Percentiles rank a stretch among this genome's conserved stretches.
Evolutionary conservation across 1,140 invertebrate species (phyloP).

Genomic region (Lordiphosa clarofinis): DNA sequence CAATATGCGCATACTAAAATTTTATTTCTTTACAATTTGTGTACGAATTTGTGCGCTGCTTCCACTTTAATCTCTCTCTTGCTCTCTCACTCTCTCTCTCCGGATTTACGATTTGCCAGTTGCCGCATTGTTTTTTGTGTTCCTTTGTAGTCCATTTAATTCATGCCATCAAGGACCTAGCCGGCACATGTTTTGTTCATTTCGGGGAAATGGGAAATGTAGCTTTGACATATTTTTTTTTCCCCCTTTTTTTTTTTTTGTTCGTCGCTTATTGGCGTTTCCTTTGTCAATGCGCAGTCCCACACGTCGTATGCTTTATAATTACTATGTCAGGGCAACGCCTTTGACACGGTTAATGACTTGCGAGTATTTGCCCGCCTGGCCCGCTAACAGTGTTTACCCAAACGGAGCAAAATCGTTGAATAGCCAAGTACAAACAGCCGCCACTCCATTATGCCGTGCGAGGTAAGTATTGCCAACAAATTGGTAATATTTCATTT

Average conservation of each 20-base stretch:
- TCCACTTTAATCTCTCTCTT: neutral
- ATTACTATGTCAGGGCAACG: constrained; percentile 53
- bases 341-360: constrained; percentile 65
- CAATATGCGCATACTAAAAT: constrained; percentile 79
- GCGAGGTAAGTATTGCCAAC: constrained; percentile 60
- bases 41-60: constrained; percentile 61
- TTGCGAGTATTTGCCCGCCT: constrained; percentile 61
- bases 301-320: constrained; percentile 63
- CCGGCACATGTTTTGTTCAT: constrained; percentile 68
- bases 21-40: constrained; percentile 79
- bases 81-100: constrained; percentile 1
- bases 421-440: too few species aligned
- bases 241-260: constrained; percentile 12
- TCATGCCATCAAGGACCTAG: constrained; percentile 57
- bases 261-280: constrained; percentile 9
- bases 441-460: constrained; percentile 64
- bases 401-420: constrained; percentile 4
- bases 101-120: constrained; percentile 56
- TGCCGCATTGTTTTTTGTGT: constrained; percentile 24
- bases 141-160: constrained; percentile 75
- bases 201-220: constrained; percentile 53
- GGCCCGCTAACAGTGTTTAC: constrained; percentile 60
- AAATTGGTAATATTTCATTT: constrained; percentile 78
- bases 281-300: constrained; percentile 8
- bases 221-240: constrained; percentile 64